These are phyloP conservation scores for Caenorhabditis sinica DNA, from an alignment of 2,888 invertebrate species.

Conservation along the genomic window DNA sequence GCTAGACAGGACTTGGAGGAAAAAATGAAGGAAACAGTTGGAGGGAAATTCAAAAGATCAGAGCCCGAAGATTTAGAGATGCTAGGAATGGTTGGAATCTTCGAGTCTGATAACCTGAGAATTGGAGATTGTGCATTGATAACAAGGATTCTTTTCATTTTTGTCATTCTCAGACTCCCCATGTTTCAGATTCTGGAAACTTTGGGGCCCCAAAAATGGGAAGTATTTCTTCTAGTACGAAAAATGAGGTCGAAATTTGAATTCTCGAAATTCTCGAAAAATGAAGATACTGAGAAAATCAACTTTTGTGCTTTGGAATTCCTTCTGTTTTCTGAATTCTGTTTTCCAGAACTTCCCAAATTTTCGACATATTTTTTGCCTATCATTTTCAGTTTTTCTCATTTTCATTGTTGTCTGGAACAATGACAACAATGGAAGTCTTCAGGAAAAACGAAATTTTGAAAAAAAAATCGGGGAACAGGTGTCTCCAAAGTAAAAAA, in stretches of 20 bases:
- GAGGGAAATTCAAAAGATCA: constrained; percentile 5
- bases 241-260: not conserved
- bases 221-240: not conserved
- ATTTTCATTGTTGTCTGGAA: no score
- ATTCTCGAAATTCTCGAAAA: not conserved
- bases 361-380: not conserved
- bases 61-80: not conserved
- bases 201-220: not conserved
- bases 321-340: not conserved
- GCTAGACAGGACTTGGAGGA: constrained; percentile 13
- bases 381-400: no score
- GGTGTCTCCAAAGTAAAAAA: no score
- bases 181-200: not conserved
- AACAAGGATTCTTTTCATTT: no score
- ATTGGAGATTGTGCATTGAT: no score
- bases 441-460: no score
- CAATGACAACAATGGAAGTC: no score
- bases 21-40: not conserved
- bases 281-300: not conserved
- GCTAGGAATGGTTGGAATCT: not conserved
- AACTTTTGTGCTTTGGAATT: no score
- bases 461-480: constrained; percentile 2
- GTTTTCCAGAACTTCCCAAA: not conserved
- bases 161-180: no score
- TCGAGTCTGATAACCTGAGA: no score